Percentiles rank a stretch among this genome's conserved stretches.
These are phyloP conservation scores for Mus spretus DNA, from an alignment of 2,797 vertebrate genomes.

Conservation along the genomic window DNA sequence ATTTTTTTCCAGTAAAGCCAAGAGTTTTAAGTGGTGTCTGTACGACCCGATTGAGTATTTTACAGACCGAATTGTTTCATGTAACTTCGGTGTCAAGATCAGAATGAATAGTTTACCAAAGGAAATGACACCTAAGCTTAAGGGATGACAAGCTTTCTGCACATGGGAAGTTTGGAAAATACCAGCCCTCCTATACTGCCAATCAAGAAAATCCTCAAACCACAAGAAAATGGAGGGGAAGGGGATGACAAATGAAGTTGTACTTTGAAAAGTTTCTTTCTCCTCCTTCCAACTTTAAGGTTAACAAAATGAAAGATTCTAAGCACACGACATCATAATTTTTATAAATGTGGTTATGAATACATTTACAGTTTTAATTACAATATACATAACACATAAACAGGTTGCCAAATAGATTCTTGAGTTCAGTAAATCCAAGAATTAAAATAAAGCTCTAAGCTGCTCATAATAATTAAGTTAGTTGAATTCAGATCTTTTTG, in stretches of 20 bases:
- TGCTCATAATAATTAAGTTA: slow-evolving; percentile 75
- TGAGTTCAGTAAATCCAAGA: slow-evolving; percentile 79
- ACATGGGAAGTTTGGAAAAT: not conserved
- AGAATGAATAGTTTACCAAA: slow-evolving; percentile 41
- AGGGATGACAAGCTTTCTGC: not conserved
- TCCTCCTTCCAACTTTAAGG: slow-evolving; percentile 54
- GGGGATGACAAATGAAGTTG: not conserved
- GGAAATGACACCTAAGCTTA: not conserved
- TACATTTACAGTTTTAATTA: slow-evolving; percentile 82
- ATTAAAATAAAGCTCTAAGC: slow-evolving; percentile 79
- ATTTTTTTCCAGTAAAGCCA: not conserved
- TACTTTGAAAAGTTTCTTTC: slow-evolving; percentile 33
- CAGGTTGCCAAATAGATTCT: slow-evolving; percentile 77
- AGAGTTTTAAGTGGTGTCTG: not conserved
- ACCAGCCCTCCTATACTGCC: not conserved
- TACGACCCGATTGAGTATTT: not conserved
- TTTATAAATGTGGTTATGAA: slow-evolving; percentile 81
- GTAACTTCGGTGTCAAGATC: slow-evolving; percentile 24
- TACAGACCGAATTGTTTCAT: not conserved
- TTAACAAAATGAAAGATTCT: slow-evolving; percentile 72
- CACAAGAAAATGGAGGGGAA: slow-evolving; percentile 2
- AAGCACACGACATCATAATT: slow-evolving; percentile 64
- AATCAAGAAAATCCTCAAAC: not conserved
- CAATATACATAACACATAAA: slow-evolving; percentile 77
- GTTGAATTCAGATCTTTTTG: slow-evolving; percentile 72